Conservation (phyloP, 2,888 invertebrate species). For the Alviniconcha strummeri region DNA sequence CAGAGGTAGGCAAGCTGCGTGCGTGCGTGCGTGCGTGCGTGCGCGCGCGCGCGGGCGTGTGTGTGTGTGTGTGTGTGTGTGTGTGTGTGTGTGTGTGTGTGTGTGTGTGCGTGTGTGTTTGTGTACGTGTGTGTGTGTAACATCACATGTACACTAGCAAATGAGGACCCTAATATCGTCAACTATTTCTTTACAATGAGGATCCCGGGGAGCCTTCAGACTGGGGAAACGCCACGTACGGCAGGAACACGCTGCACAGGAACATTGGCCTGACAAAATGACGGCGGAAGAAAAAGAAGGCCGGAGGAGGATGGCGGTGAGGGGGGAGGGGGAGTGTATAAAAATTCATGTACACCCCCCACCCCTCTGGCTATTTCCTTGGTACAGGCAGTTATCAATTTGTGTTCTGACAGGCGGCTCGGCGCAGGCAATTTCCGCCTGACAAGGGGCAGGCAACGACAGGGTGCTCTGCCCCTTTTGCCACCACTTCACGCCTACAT, state of each 20-base stretch:
- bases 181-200: too few relatives aligned
- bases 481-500: conserved; percentile 12
- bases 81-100: background rate
- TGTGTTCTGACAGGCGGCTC: conserved; percentile 28
- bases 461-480: conserved; percentile 27
- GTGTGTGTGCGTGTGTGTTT: background rate
- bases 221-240: too few relatives aligned
- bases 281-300: background rate
- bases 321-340: background rate
- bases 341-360: too few relatives aligned
- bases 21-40: background rate
- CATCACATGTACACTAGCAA: background rate
- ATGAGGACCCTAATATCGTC: too few relatives aligned
- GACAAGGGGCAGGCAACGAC: conserved; percentile 13
- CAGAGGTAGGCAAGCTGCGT: too few relatives aligned
- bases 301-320: background rate
- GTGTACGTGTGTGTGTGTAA: background rate
- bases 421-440: conserved; percentile 31
- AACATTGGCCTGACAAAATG: background rate
- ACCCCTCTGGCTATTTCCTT: too few relatives aligned
- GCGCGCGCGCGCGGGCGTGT: background rate
- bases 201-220: too few relatives aligned
- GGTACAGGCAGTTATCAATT: conserved; percentile 22
- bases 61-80: conserved; percentile 6
- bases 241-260: too few relatives aligned